phyloP scores from a whole-genome alignment of 2,888 invertebrate species.

The Chaetogeoica ovagalla region DNA sequence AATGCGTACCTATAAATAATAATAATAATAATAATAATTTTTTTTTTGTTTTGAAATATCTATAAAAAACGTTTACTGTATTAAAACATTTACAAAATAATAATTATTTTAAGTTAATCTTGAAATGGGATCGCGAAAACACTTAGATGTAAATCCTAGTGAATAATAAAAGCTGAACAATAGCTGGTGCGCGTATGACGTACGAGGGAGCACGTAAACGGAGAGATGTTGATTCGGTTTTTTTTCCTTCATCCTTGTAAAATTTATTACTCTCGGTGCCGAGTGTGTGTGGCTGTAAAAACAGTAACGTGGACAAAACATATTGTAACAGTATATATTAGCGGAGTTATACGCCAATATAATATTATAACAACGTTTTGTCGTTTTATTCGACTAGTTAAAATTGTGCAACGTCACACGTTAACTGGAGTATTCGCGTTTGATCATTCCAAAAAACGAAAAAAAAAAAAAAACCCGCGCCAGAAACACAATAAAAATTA shows the following conservation, averaged over 20 bases:
- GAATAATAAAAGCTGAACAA: background rate
- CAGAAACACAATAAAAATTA: no score
- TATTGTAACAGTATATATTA: background rate
- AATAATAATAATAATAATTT: no score
- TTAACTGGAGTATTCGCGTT: background rate
- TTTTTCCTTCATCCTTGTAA: constrained; percentile 9
- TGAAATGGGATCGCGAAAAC: background rate
- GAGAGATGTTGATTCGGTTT: background rate
- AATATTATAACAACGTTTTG: background rate
- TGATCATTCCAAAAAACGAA: background rate
- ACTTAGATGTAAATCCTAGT: background rate
- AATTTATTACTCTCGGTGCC: background rate
- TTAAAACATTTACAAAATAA: no score
- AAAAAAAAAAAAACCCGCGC: no score
- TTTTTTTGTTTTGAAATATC: no score
- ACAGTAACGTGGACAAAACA: background rate
- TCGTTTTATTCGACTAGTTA: constrained; percentile 13
- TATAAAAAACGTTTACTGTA: no score
- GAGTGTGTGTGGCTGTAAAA: background rate
- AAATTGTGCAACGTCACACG: background rate
- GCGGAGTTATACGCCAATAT: constrained; percentile 3
- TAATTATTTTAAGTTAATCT: no score
- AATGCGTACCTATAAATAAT: no score
- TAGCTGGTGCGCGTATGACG: background rate
- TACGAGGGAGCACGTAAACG: background rate